Evolutionary conservation across 2,113 vertebrate genomes (phyloP), one percentile per base, ranked within the genome.

Genomic region (Cromileptes altivelis): DNA sequence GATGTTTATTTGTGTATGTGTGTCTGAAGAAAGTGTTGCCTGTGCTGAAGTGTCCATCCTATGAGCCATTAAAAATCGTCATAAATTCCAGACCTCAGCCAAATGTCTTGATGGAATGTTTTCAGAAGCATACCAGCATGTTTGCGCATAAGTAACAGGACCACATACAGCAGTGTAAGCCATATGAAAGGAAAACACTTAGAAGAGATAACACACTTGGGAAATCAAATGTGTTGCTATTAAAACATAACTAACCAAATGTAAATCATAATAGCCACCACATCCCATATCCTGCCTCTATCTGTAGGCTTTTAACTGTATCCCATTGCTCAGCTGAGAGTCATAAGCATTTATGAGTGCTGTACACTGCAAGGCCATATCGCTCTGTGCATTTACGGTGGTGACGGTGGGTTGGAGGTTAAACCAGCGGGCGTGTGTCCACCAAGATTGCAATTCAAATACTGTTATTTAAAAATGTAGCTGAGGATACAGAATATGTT

Each of bases 211-310:
- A 47, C 37, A 78, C 85, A 70, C 68, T 70, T 67, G 80, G 84
- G 78, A 87, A 89, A 92, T 89, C 62, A 85, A 82, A 75, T 4
- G 27, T 55, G 70, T 75, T 74, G 45, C 71, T 76, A 23, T 86
- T 73, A 73, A 85, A 87, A 68, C 84, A 72, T 58, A 76, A 74
- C 85, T 49, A 80, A 79, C 70, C 50, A 81, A 80, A 86, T 83
- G 47, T 52, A 58, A 86, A 80, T 86, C 49, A 82, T 79, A 75
- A 84, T 57, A 69, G 57, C 80, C n/a, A 30, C 65, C 62, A 70
- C 18, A 81, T 62, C 62, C 25, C 40, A 68, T 78, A 65, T 73
- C 56, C 52, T 37, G 21, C 30, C 30, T 77, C 63, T 70, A 30
- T 84, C 57, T 74, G 33, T 53, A 52, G 64, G 74, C 47, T 81